Evolutionary conservation across 2,113 vertebrate genomes (phyloP).

Genomic region (Notothenia coriiceps): DNA sequence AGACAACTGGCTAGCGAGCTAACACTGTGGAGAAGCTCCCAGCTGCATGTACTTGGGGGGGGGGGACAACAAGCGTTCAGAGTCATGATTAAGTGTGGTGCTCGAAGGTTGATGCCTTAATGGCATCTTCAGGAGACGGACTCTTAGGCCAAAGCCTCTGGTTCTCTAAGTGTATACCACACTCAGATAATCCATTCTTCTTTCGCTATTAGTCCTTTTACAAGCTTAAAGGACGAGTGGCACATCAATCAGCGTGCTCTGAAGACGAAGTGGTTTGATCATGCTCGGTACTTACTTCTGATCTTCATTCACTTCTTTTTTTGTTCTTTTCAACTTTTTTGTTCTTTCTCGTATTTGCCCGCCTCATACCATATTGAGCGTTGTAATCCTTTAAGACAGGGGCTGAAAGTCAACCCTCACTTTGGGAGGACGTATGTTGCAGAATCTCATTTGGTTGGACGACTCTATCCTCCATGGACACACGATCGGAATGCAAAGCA

Average conservation of each 20-base stretch:
- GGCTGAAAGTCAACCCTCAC: slow-evolving; percentile 72
- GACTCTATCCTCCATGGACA: slow-evolving; percentile 71
- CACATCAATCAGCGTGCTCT: slow-evolving; percentile 70
- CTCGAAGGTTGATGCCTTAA: slow-evolving; percentile 64
- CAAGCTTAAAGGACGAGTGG: slow-evolving; percentile 64
- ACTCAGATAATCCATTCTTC: slow-evolving; percentile 72
- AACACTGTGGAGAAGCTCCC: slow-evolving; percentile 46
- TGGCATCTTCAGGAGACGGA: slow-evolving; percentile 62
- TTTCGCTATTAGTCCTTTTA: slow-evolving; percentile 67
- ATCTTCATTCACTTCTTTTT: slow-evolving; percentile 54
- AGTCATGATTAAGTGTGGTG: slow-evolving; percentile 71
- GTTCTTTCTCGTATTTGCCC: slow-evolving; percentile 33
- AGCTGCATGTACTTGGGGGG: slow-evolving; percentile 55
- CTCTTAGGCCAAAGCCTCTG: slow-evolving; percentile 63
- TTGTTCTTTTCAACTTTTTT: slow-evolving; percentile 37
- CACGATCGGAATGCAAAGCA: slow-evolving; percentile 78
- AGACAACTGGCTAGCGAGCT: slow-evolving; percentile 61
- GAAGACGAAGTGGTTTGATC: slow-evolving; percentile 71
- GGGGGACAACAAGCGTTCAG: slow-evolving; percentile 44
- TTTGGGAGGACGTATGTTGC: slow-evolving; percentile 68
- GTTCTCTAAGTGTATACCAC: slow-evolving; percentile 63
- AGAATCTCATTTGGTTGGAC: slow-evolving; percentile 76
- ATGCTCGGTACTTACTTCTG: slow-evolving; percentile 54
- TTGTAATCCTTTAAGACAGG: slow-evolving; percentile 75
- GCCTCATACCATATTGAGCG: slow-evolving; percentile 7